phyloP scores from a whole-genome alignment of 2,888 invertebrate genomes.

The Dexiosoma caninum region DNA sequence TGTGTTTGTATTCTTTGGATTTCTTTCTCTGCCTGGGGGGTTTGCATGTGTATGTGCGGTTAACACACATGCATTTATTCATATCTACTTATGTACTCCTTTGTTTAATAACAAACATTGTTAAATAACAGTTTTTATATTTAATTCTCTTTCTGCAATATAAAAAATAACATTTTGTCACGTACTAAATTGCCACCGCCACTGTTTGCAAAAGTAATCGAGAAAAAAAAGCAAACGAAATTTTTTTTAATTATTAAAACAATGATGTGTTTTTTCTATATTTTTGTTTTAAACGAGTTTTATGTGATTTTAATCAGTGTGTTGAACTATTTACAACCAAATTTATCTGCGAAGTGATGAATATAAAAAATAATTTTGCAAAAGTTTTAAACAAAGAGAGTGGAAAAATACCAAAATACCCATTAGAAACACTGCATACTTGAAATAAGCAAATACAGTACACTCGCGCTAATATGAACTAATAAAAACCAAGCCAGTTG shows the following conservation, averaged over 20 bases:
- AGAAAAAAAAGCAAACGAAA: constrained; percentile 28
- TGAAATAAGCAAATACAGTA: no score
- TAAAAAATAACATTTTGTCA: constrained; percentile 58
- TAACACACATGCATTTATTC: neutral
- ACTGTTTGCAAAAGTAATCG: constrained; percentile 58
- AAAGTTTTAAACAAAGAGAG: no score
- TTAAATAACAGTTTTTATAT: constrained; percentile 50
- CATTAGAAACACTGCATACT: no score
- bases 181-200: constrained; percentile 58
- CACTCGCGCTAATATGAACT: no score
- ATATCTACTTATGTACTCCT: neutral
- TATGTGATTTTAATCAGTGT: constrained; percentile 8
- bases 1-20: neutral
- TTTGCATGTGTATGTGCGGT: neutral
- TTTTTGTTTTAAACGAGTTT: neutral
- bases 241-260: constrained; percentile 2
- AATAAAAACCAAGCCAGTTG: no score
- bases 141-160: constrained; percentile 6
- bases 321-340: no score
- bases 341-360: no score
- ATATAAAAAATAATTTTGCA: no score
- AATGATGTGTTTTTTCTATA: neutral
- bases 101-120: constrained; percentile 49
- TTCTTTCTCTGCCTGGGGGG: no score
- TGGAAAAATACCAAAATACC: no score